Conservation (phyloP, 2,113 vertebrate genomes). For the Pluvianellus socialis region DNA sequence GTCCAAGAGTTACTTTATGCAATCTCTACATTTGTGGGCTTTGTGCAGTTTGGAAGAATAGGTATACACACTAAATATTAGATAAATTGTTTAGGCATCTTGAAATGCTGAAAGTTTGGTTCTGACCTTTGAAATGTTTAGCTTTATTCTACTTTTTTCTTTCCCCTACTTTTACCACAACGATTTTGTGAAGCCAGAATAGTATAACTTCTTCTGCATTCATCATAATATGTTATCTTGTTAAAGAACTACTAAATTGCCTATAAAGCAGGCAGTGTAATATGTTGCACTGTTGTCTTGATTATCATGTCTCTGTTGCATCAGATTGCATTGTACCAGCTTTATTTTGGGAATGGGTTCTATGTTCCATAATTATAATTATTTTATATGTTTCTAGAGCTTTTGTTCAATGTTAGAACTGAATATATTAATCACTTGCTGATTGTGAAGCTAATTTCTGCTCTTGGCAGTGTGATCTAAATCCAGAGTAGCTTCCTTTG, state of each 20-base stretch:
- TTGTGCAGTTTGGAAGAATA: neutral
- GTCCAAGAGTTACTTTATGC: neutral
- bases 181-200: neutral
- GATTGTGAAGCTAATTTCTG: neutral
- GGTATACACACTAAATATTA: neutral
- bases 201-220: neutral
- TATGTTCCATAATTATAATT: neutral
- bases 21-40: neutral
- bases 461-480: neutral
- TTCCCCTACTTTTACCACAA: neutral
- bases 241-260: neutral
- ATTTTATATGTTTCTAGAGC: neutral
- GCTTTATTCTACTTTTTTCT: neutral
- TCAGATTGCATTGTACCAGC: neutral
- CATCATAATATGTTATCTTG: neutral
- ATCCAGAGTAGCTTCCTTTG: slow-evolving; percentile 10
- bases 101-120: neutral
- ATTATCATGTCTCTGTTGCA: neutral
- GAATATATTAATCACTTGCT: slow-evolving; percentile 30
- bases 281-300: neutral
- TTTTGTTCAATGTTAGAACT: neutral
- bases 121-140: neutral
- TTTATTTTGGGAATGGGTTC: slow-evolving; percentile 2
- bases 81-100: neutral
- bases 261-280: neutral